These are phyloP conservation scores for Lasioglossum figueresi DNA, from an alignment of 2,888 invertebrate species.

Conservation along the genomic window DNA sequence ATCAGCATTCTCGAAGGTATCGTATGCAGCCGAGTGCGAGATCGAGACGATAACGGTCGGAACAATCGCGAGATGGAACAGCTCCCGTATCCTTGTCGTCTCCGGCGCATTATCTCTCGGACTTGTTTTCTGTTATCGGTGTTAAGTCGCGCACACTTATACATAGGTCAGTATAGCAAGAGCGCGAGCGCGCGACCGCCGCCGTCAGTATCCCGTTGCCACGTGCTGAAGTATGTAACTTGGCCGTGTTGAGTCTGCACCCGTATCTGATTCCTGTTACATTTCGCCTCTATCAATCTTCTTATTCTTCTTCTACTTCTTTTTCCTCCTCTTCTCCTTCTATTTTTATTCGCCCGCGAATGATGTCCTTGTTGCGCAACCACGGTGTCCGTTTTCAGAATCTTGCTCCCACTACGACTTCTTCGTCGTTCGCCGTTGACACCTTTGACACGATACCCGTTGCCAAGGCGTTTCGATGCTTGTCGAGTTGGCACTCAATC, in stretches of 20 bases:
- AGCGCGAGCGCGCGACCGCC: not conserved
- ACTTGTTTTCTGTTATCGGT: not conserved
- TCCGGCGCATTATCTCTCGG: not conserved
- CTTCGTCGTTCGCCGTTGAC: not conserved
- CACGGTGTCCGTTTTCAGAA: conserved; percentile 1
- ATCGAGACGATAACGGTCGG: conserved; percentile 37
- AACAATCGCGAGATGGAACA: conserved; percentile 51
- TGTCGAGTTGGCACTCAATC: not conserved
- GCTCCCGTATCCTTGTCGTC: conserved; percentile 3
- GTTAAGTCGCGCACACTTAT: not conserved
- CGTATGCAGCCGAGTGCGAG: conserved; percentile 19
- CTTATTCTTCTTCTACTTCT: not conserved
- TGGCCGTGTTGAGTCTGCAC: conserved; percentile 54
- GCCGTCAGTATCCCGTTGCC: conserved; percentile 61
- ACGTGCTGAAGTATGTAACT: conserved; percentile 66
- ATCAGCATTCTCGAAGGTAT: conserved; percentile 52
- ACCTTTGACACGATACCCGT: not conserved
- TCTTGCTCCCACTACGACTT: not conserved
- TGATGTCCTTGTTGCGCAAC: not conserved
- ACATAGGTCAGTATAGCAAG: not conserved
- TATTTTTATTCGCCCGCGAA: not conserved
- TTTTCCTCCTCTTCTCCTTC: not conserved
- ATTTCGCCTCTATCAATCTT: conserved; percentile 18
- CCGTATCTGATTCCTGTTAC: conserved; percentile 39
- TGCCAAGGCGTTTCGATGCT: not conserved